Conservation (phyloP, 1,140 invertebrate species). For the Spodoptera litura region DNA sequence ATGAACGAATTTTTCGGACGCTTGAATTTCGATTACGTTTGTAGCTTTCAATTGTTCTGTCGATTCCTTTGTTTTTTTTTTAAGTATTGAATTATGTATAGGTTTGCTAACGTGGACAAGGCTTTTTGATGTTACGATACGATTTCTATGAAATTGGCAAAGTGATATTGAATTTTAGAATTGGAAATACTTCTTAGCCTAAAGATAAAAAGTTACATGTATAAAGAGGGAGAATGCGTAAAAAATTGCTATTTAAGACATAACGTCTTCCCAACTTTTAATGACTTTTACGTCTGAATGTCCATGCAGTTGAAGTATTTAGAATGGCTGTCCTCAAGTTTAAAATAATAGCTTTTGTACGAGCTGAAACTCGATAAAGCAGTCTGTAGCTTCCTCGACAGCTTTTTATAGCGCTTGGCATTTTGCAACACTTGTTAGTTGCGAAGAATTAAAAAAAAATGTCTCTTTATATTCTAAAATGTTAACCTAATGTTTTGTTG, state of each 20-base stretch:
- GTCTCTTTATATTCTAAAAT: too few relatives aligned
- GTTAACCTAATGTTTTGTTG: too few relatives aligned
- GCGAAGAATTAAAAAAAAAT: too few relatives aligned
- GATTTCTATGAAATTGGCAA: too few relatives aligned
- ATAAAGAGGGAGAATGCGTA: too few relatives aligned
- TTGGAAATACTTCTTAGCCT: too few relatives aligned
- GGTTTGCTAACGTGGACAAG: background rate
- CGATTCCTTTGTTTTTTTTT: background rate
- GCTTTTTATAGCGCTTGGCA: background rate
- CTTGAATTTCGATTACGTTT: constrained; percentile 22
- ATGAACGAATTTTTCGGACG: constrained; percentile 14
- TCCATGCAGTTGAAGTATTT: constrained; percentile 10
- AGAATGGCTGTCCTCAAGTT: constrained; percentile 20
- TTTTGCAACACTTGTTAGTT: too few relatives aligned
- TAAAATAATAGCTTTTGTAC: constrained; percentile 34
- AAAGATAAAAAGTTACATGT: too few relatives aligned
- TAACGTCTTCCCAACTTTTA: constrained; percentile 14
- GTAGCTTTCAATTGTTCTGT: constrained; percentile 20
- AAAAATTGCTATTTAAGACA: background rate
- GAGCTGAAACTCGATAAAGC: constrained; percentile 16
- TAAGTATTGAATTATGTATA: background rate
- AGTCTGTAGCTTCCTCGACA: background rate
- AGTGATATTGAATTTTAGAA: too few relatives aligned
- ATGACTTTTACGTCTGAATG: constrained; percentile 9
- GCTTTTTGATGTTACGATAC: too few relatives aligned